These are phyloP conservation scores for Cyprinodon diabolis DNA, from an alignment of 2,797 vertebrate species.

Conservation along the genomic window DNA sequence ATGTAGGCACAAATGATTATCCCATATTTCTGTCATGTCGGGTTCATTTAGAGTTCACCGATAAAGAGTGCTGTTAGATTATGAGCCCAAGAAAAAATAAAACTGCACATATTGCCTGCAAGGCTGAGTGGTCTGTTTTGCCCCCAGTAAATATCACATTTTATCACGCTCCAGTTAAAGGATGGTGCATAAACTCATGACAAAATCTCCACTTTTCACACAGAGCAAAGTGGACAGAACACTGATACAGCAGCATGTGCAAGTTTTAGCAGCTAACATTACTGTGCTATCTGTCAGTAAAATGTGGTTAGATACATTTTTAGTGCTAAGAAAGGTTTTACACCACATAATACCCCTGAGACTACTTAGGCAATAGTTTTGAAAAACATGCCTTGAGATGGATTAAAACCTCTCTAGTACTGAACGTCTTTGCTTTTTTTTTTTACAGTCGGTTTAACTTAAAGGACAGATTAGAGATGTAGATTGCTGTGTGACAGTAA, in stretches of 20 bases:
- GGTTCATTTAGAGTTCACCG: constrained; percentile 63
- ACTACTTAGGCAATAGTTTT: background rate
- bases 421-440: background rate
- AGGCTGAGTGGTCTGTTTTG: constrained; percentile 33
- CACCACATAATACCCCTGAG: background rate
- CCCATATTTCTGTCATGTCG: constrained; percentile 12
- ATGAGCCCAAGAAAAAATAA: constrained; percentile 6
- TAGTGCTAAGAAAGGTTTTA: background rate
- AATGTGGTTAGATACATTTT: background rate
- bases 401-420: background rate
- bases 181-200: background rate
- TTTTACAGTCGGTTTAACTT: background rate
- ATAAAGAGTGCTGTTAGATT: constrained; percentile 29
- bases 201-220: background rate
- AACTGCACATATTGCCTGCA: background rate
- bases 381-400: background rate
- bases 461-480: background rate
- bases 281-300: background rate
- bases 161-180: constrained; percentile 53
- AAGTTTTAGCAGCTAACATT: background rate
- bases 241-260: too few species aligned
- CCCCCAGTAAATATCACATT: constrained; percentile 38
- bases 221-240: background rate
- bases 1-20: constrained; percentile 13
- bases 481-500: too few species aligned